phyloP scores from a whole-genome alignment of 2,797 vertebrate species.

The Kryptopterus vitreolus region DNA sequence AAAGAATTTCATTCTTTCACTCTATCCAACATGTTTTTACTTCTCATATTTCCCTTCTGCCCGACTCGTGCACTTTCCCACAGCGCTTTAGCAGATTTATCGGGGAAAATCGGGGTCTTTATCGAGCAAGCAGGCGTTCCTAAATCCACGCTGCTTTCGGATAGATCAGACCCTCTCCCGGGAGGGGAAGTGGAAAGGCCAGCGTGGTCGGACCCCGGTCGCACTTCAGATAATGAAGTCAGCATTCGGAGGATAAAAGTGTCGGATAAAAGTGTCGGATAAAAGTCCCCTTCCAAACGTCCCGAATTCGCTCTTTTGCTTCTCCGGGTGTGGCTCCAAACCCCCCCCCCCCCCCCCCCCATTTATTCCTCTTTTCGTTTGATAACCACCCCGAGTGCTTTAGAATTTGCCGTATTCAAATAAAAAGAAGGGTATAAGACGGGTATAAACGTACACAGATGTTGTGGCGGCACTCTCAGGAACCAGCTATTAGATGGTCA shows the following conservation, averaged over 20 bases:
- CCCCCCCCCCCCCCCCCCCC: too few relatives aligned
- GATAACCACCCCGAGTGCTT: too few relatives aligned
- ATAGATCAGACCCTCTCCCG: background rate
- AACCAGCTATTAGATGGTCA: too few relatives aligned
- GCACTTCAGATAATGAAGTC: conserved; percentile 29
- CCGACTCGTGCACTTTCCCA: background rate
- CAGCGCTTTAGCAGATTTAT: conserved; percentile 15
- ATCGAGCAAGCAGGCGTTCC: conserved; percentile 21
- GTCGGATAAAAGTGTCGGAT: background rate
- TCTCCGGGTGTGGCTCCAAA: too few relatives aligned
- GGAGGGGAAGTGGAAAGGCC: conserved; percentile 6
- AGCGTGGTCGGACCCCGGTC: background rate
- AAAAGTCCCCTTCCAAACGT: background rate
- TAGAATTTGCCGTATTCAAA: too few relatives aligned
- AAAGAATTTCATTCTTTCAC: too few relatives aligned
- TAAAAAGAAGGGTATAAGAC: too few relatives aligned
- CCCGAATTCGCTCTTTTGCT: background rate
- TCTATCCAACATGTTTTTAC: background rate
- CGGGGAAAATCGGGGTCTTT: background rate
- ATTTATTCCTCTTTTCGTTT: too few relatives aligned
- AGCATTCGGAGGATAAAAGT: background rate
- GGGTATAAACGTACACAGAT: too few relatives aligned
- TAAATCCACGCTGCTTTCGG: background rate
- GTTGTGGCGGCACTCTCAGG: too few relatives aligned
- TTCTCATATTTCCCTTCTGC: background rate